Conservation (phyloP, 2,113 vertebrate genomes). For the Scatophagus argus region DNA sequence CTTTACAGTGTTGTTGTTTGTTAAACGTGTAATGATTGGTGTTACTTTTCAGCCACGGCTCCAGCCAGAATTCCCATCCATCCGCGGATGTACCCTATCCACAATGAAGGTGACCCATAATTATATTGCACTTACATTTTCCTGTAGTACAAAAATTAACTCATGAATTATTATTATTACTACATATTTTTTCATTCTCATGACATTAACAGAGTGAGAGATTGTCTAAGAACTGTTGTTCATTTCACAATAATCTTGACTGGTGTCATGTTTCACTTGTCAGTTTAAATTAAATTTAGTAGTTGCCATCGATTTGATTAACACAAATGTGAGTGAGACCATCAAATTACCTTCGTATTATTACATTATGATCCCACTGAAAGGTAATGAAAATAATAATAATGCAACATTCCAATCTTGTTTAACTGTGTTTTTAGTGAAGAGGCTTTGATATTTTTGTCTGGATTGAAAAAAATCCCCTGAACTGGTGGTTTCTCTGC, state of each 20-base stretch:
- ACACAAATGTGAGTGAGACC: not conserved
- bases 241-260: not conserved
- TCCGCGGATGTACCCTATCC: constrained; percentile 73
- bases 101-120: constrained; percentile 80
- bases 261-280: not conserved
- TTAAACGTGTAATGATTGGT: not conserved
- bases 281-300: not conserved
- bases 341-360: not conserved
- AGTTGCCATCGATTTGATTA: not conserved
- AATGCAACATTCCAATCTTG: too few species aligned
- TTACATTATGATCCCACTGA: not conserved
- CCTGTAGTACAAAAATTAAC: not conserved
- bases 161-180: too few species aligned
- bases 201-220: not conserved
- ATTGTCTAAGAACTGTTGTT: not conserved
- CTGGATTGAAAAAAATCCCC: not conserved
- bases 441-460: too few species aligned
- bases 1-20: not conserved
- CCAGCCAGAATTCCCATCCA: constrained; percentile 76
- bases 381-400: not conserved
- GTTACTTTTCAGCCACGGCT: constrained; percentile 70
- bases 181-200: not conserved
- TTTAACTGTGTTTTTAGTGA: too few species aligned
- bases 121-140: not conserved
- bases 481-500: not conserved